phyloP scores from a whole-genome alignment of 1,140 invertebrate species.

The Telenomus remus region DNA sequence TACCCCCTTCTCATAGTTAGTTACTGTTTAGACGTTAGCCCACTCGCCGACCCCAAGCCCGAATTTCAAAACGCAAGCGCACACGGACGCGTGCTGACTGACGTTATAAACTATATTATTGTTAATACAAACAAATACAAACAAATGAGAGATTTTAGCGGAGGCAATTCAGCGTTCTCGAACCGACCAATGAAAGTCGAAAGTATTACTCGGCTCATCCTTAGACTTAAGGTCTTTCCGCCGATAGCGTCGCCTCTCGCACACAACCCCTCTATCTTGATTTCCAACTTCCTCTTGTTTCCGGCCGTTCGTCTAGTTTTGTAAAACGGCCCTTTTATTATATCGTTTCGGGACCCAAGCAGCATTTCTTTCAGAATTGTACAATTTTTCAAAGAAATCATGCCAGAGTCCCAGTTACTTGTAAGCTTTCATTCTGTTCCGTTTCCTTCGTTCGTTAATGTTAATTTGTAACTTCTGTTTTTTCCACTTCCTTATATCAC shows the following conservation, averaged over 20 bases:
- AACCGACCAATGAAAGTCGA: slow-evolving; percentile 14
- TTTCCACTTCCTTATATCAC: too few relatives aligned
- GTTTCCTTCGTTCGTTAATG: too few relatives aligned
- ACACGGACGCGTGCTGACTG: slow-evolving; percentile 52
- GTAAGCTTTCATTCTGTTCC: too few relatives aligned
- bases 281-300: background rate
- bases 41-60: slow-evolving; percentile 44
- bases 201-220: slow-evolving; percentile 50
- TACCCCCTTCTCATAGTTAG: slow-evolving; percentile 69
- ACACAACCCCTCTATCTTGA: background rate
- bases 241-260: background rate
- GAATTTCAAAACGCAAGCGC: slow-evolving; percentile 49
- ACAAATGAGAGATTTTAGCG: too few relatives aligned
- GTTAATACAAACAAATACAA: slow-evolving; percentile 6
- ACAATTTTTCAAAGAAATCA: too few relatives aligned
- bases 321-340: background rate
- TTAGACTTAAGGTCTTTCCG: slow-evolving; percentile 34
- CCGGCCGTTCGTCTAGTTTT: background rate
- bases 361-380: too few relatives aligned
- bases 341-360: too few relatives aligned
- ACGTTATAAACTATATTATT: slow-evolving; percentile 45
- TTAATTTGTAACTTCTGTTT: too few relatives aligned
- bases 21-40: slow-evolving; percentile 71
- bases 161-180: too few relatives aligned
- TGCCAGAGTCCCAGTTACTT: too few relatives aligned